Percentiles rank a stretch among this genome's conserved stretches.
Conservation (phyloP, 2,113 vertebrate species). For the Harpagus bidentatus region DNA sequence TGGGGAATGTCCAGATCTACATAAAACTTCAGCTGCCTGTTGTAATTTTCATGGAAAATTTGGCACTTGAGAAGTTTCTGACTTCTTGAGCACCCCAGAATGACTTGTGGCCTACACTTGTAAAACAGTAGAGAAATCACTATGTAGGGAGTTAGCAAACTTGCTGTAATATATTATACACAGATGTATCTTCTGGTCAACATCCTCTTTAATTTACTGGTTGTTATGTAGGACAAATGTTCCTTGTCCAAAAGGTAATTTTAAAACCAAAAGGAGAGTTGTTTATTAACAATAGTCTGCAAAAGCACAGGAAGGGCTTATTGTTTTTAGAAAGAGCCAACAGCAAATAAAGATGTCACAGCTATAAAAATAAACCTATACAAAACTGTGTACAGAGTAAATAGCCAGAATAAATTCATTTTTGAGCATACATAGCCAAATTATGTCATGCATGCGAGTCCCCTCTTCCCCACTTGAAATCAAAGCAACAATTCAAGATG, state of each 20-base stretch:
- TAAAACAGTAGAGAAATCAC: background rate
- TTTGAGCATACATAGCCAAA: background rate
- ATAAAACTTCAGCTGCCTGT: background rate
- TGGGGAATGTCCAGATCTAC: background rate
- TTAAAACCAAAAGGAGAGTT: constrained; percentile 14
- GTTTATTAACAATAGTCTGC: background rate
- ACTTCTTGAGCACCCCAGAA: background rate
- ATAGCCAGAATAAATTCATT: background rate
- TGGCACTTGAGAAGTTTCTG: background rate
- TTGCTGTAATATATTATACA: background rate
- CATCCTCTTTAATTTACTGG: background rate
- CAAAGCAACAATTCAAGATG: background rate
- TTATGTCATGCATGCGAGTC: background rate
- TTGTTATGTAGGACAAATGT: constrained; percentile 14
- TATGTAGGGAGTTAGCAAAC: background rate
- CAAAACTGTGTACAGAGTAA: background rate
- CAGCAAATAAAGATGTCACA: background rate
- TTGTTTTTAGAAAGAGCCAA: constrained; percentile 1
- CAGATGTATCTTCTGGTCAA: background rate
- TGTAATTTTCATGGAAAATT: background rate
- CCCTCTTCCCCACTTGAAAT: constrained; percentile 10
- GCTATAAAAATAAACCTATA: constrained; percentile 11
- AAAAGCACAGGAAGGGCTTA: constrained; percentile 16
- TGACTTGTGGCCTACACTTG: background rate
- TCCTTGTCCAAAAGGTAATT: background rate